Percentiles rank a stretch among this genome's conserved stretches.
phyloP scores from a whole-genome alignment of 2,113 vertebrate species.

The Mixornis gularis region DNA sequence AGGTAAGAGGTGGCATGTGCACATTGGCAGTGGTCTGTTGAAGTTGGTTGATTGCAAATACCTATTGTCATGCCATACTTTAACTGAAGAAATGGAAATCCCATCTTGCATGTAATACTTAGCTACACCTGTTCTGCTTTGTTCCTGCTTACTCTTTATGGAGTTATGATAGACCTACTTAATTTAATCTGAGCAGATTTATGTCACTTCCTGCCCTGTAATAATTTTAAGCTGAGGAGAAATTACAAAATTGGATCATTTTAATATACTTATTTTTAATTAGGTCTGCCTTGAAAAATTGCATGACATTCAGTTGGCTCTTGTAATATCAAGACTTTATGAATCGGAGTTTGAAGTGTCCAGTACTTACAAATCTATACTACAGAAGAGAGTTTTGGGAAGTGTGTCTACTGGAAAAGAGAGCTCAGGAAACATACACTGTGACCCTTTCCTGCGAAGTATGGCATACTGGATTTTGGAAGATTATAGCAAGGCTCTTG shows the following conservation, averaged over 20 bases:
- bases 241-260: neutral
- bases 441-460: conserved; percentile 90
- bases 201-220: neutral
- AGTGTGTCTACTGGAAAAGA: conserved; percentile 69
- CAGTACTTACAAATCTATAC: conserved; percentile 87
- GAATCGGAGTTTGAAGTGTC: conserved; percentile 91
- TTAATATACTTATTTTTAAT: neutral
- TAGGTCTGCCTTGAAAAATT: conserved; percentile 95
- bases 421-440: conserved; percentile 69
- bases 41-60: neutral
- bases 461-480: conserved; percentile 96
- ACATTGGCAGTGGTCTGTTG: neutral
- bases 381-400: conserved; percentile 86
- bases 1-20: neutral
- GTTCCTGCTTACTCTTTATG: neutral
- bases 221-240: neutral
- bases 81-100: neutral
- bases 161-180: neutral
- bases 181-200: neutral
- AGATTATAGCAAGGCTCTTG: conserved; percentile 87
- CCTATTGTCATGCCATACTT: neutral
- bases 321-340: conserved; percentile 91
- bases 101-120: neutral
- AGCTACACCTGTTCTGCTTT: neutral
- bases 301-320: conserved; percentile 91